These are phyloP conservation scores for Bradypodion pumilum DNA, from an alignment of 2,797 vertebrate species.

Conservation along the genomic window DNA sequence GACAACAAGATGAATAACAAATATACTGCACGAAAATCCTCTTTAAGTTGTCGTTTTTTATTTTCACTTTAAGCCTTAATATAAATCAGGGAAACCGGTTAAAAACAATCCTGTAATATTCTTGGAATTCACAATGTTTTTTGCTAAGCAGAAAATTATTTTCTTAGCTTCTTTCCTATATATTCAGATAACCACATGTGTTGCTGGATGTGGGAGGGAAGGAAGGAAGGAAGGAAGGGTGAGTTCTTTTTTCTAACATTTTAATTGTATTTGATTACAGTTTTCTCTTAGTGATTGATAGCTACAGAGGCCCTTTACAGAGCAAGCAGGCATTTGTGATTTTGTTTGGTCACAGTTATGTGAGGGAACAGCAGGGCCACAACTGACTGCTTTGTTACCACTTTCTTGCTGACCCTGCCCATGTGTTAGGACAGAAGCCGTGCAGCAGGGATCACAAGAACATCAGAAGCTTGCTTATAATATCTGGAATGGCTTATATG, in stretches of 20 bases:
- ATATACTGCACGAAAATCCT: slow-evolving; percentile 59
- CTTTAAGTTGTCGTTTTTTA: slow-evolving; percentile 50
- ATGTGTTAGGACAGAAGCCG: no score
- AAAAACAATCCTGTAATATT: slow-evolving; percentile 52
- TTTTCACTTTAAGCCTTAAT: slow-evolving; percentile 46
- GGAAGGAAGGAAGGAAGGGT: slow-evolving; percentile 2
- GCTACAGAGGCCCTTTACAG: slow-evolving; percentile 6
- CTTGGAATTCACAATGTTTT: slow-evolving; percentile 47
- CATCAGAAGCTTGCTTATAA: no score
- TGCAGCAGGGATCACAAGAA: no score
- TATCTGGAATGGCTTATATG: no score
- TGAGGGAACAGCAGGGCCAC: not conserved
- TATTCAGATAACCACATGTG: slow-evolving; percentile 48
- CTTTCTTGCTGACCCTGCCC: not conserved
- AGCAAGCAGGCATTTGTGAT: not conserved
- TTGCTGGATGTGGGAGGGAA: slow-evolving; percentile 27
- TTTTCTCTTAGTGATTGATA: slow-evolving; percentile 53
- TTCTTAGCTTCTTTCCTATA: slow-evolving; percentile 29
- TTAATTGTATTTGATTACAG: slow-evolving; percentile 50
- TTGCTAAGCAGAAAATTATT: slow-evolving; percentile 39
- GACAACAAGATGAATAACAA: slow-evolving; percentile 66
- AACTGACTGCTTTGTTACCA: not conserved
- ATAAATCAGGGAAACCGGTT: slow-evolving; percentile 44
- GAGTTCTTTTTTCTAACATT: slow-evolving; percentile 49
- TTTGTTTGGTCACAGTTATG: not conserved